Conservation (phyloP, 1,140 invertebrate genomes). For the Lepidurus arcticus region DNA sequence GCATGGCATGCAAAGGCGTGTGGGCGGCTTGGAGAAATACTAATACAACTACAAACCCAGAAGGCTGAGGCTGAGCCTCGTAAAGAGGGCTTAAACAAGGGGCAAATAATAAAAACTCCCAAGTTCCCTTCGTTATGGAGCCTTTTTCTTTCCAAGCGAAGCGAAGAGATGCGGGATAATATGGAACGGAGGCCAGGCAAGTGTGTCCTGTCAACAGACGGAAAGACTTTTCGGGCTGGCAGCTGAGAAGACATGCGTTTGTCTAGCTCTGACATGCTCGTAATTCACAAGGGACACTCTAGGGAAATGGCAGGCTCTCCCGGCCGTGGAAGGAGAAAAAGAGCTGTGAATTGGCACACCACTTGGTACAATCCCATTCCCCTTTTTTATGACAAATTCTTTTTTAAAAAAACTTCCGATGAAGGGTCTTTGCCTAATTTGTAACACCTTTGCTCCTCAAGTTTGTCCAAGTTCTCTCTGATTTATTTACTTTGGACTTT, state of each 20-base stretch:
- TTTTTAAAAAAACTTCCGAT: too few species aligned
- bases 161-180: background rate
- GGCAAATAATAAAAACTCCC: conserved; percentile 17
- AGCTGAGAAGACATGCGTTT: conserved; percentile 21
- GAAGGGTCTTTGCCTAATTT: too few species aligned
- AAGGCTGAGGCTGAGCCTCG: background rate
- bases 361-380: background rate
- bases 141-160: background rate
- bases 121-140: background rate
- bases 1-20: background rate
- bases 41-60: background rate
- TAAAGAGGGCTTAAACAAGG: background rate
- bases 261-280: conserved; percentile 1
- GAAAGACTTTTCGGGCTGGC: conserved; percentile 14
- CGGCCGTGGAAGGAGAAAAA: background rate
- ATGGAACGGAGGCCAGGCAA: background rate
- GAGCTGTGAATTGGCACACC: conserved; percentile 1
- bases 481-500: too few species aligned
- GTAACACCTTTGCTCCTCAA: too few species aligned
- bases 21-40: background rate
- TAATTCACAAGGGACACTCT: conserved; percentile 6
- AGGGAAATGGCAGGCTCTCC: background rate
- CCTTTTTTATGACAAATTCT: background rate
- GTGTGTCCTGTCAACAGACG: conserved; percentile 8
- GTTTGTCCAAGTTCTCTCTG: too few species aligned